phyloP scores from a whole-genome alignment of 2,888 invertebrate genomes.

The Abscondita cerata region DNA sequence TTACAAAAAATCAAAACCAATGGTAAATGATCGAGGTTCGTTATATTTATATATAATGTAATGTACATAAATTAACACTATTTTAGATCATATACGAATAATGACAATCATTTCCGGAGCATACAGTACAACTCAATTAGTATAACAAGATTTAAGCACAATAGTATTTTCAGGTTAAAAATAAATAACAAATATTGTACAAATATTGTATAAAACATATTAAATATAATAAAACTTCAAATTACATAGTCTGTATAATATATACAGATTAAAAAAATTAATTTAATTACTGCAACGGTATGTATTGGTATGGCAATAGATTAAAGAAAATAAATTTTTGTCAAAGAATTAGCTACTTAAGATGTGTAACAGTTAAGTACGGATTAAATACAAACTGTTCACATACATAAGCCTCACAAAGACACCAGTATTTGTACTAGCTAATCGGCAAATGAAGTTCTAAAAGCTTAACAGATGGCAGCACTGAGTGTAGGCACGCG shows the following conservation, averaged over 20 bases:
- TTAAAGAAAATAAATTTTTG: conserved; percentile 53
- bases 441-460: conserved; percentile 45
- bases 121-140: conserved; percentile 48
- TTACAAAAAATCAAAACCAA: conserved; percentile 9
- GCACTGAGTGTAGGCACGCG: conserved; percentile 58
- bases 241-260: conserved; percentile 56
- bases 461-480: conserved; percentile 54
- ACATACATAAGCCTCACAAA: conserved; percentile 51
- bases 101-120: conserved; percentile 59
- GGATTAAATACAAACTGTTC: conserved; percentile 45
- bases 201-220: conserved; percentile 57
- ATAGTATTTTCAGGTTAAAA: conserved; percentile 54
- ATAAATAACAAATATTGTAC: conserved; percentile 58
- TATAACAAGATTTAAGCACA: conserved; percentile 53
- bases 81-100: conserved; percentile 58
- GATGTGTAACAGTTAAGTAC: conserved; percentile 49
- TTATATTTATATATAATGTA: conserved; percentile 59
- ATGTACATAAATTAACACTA: conserved; percentile 60
- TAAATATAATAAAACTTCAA: conserved; percentile 53
- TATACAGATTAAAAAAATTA: conserved; percentile 54
- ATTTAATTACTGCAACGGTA: conserved; percentile 50
- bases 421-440: conserved; percentile 47
- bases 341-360: conserved; percentile 49
- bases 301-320: conserved; percentile 34
- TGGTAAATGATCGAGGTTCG: conserved; percentile 47